Evolutionary conservation across 2,888 invertebrate species (phyloP).

Genomic region (Odontocerum albicorne): DNA sequence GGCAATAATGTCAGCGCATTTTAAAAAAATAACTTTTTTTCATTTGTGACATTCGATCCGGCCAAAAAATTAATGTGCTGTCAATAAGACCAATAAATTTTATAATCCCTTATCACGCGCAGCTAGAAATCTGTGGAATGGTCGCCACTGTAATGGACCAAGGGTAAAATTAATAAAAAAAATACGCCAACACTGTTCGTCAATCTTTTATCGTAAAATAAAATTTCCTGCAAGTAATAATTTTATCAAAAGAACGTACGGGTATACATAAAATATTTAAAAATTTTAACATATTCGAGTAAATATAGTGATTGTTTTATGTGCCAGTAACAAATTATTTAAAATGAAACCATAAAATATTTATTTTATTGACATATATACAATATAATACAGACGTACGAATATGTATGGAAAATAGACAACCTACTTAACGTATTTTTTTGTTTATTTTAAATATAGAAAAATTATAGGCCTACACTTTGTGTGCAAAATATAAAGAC

Average conservation of each 20-base stretch:
- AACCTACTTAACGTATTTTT: not conserved
- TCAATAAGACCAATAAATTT: slow-evolving; percentile 36
- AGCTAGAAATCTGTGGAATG: slow-evolving; percentile 22
- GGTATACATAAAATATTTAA: no score
- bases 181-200: not conserved
- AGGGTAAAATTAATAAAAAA: not conserved
- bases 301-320: no score
- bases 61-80: slow-evolving; percentile 33
- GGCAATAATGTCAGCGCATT: slow-evolving; percentile 25
- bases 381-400: not conserved
- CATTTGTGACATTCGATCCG: slow-evolving; percentile 32
- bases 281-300: no score
- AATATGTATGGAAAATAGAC: not conserved
- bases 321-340: no score
- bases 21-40: slow-evolving; percentile 26
- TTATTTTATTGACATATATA: not conserved
- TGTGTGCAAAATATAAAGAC: no score
- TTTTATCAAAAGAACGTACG: no score
- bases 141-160: slow-evolving; percentile 23
- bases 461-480: no score
- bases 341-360: not conserved
- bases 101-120: slow-evolving; percentile 32
- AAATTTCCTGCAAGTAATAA: no score
- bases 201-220: not conserved
- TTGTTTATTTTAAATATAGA: no score